Evolutionary conservation across 2,888 invertebrate species (phyloP).

Genomic region (Dynastes grantii): DNA sequence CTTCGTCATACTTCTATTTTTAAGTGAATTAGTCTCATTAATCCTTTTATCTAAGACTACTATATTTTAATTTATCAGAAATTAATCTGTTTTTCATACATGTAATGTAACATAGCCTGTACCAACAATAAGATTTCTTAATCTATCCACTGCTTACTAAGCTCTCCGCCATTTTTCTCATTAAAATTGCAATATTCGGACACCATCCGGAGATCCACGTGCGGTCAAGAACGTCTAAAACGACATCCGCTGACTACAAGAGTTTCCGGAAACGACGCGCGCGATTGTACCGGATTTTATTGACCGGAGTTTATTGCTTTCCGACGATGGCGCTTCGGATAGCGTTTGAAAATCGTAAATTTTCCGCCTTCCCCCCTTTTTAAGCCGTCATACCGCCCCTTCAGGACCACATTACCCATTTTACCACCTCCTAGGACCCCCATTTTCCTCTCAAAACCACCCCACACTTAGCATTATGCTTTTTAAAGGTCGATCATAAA

Average conservation of each 20-base stretch:
- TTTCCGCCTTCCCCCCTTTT: slow-evolving; percentile 5
- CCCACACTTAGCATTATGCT: background rate
- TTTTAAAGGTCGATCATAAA: slow-evolving; percentile 11
- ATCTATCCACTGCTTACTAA: background rate
- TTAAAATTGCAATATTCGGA: slow-evolving; percentile 13
- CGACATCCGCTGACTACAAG: no score
- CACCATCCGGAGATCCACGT: background rate
- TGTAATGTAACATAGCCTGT: no score
- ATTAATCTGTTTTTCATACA: no score
- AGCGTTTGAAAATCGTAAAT: slow-evolving; percentile 13
- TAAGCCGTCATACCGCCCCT: background rate
- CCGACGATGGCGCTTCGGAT: slow-evolving; percentile 8
- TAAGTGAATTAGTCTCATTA: no score
- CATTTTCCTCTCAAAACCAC: no score
- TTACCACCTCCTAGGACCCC: background rate
- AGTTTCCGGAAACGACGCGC: background rate
- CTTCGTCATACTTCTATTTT: no score
- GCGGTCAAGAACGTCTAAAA: background rate
- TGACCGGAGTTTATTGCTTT: slow-evolving; percentile 16
- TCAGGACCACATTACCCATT: background rate
- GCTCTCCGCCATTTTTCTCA: background rate
- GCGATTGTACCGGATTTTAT: slow-evolving; percentile 12
- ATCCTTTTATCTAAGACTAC: no score
- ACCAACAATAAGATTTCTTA: background rate
- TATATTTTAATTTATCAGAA: no score